Conservation (phyloP, 2,888 invertebrate genomes). For the Chalcis sispes region DNA sequence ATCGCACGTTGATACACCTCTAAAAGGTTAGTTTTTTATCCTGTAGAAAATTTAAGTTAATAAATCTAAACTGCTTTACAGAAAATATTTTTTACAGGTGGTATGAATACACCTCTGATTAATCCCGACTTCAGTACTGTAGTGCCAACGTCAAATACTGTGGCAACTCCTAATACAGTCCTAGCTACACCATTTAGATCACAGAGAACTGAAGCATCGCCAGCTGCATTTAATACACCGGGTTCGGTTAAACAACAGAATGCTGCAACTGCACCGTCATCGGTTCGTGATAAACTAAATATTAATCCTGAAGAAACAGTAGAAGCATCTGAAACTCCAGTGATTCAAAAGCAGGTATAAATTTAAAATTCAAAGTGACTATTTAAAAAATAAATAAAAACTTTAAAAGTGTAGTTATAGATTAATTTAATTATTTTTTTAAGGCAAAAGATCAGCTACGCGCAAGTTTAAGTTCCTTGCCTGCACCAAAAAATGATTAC, state of each 20-base stretch:
- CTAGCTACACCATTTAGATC: constrained; percentile 91
- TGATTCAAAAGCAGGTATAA: constrained; percentile 81
- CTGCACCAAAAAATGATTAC: constrained; percentile 96
- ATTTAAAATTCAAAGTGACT: not conserved
- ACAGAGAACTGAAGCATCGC: constrained; percentile 81
- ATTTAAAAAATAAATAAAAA: not conserved
- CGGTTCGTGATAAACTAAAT: constrained; percentile 92
- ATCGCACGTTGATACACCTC: constrained; percentile 97
- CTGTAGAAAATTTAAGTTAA: not conserved
- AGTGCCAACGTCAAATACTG: constrained; percentile 83
- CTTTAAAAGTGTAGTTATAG: not conserved
- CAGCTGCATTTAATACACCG: constrained; percentile 77
- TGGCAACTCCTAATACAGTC: constrained; percentile 94
- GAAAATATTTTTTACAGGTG: constrained; percentile 78
- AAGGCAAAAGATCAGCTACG: constrained; percentile 85
- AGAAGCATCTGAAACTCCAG: constrained; percentile 84
- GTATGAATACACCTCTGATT: constrained; percentile 94
- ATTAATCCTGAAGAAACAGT: constrained; percentile 93
- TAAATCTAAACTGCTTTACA: constrained; percentile 5
- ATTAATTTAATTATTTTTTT: constrained; percentile 40
- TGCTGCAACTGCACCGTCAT: constrained; percentile 75
- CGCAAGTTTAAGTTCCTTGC: constrained; percentile 87
- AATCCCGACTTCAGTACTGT: constrained; percentile 93
- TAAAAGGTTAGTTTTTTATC: constrained; percentile 81
- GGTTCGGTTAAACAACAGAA: constrained; percentile 80